A percentile compares a stretch with the other conserved stretches of the same genome.
These are phyloP conservation scores for Mythimna impura DNA, from an alignment of 2,888 invertebrate genomes.

Conservation along the genomic window DNA sequence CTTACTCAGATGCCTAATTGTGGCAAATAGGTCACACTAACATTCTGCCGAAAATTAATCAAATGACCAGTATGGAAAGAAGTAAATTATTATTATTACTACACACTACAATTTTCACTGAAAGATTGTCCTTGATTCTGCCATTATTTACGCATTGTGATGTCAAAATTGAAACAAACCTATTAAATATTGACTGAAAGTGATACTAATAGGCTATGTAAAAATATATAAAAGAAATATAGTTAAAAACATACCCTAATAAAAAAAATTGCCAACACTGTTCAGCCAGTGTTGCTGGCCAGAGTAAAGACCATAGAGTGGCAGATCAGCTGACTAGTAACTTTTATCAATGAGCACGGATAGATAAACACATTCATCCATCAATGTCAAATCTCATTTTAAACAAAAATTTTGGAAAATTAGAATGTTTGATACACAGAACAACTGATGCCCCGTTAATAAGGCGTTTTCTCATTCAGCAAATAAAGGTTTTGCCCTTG, in stretches of 20 bases:
- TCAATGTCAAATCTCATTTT: constrained; percentile 73
- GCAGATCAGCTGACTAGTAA: constrained; percentile 72
- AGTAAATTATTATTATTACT: background rate
- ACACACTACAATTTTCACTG: background rate
- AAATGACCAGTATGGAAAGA: background rate
- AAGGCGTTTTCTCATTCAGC: background rate
- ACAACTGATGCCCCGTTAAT: background rate
- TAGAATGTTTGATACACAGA: background rate
- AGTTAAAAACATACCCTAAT: constrained; percentile 38
- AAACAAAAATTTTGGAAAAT: constrained; percentile 21
- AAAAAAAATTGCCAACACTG: constrained; percentile 1
- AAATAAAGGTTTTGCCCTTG: background rate
- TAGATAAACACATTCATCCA: constrained; percentile 71
- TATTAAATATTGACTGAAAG: background rate
- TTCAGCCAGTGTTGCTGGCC: constrained; percentile 17
- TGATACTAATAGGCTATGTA: background rate
- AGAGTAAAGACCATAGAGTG: constrained; percentile 43
- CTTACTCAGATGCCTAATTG: too few species aligned
- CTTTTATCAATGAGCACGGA: constrained; percentile 69
- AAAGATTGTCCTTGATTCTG: constrained; percentile 39
- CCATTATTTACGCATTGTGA: constrained; percentile 28
- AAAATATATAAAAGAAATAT: background rate
- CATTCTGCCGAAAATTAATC: too few species aligned
- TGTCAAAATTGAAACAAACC: background rate
- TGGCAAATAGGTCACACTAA: too few species aligned